Evolutionary conservation across 2,797 vertebrate genomes (phyloP), one percentile per base, ranked within the genome.

Genomic region (Artibeus jamaicensis): DNA sequence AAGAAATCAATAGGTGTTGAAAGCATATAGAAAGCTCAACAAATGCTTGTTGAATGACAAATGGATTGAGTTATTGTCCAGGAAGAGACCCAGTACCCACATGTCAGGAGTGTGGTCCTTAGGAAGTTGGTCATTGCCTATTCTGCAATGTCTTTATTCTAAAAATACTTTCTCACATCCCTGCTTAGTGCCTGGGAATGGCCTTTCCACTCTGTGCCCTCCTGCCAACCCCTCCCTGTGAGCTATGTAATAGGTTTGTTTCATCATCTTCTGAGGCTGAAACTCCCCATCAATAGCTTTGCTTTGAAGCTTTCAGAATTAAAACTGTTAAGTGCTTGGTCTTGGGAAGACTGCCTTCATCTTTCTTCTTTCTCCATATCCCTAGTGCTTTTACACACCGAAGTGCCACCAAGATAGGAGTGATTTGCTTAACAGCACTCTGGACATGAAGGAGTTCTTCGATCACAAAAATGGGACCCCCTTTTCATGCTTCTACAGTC

Each of bases 321-420:
- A 62, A 68, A 93, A 46, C 67, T 78, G 57, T 87, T 65, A 50
- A 14, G 18, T 55, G 53, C 9, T 79, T 68, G 83, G 57, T 87
- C 29, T 44, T 7, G 5, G 22, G 93, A 73, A 84, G 32, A 46
- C 21, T 21, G 3, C 53, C 29, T 65, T 82, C 89, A 53, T 89
- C 87, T 97, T 91, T 93, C 48, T 85, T 55, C 53, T 50, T 94
- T 76, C 24, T 89, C 53, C 14, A 6, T 53, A 77, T 82, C 84
- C 86, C 70, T 78, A 99, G 99, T 99, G 99, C 98, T 99, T 99
- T 98, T 99, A 99, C 97, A 97, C 98, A 39, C 99, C 99, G 10
- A 99, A 98, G 97, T 99, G 99, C 96, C 98, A 98, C 55, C 97
- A 94, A 98, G 98, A 98, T 83, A 97, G 95, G 93, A 94, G 94